Evolutionary conservation across 2,888 invertebrate species (phyloP).

Genomic region (Incurvaria masculella): DNA sequence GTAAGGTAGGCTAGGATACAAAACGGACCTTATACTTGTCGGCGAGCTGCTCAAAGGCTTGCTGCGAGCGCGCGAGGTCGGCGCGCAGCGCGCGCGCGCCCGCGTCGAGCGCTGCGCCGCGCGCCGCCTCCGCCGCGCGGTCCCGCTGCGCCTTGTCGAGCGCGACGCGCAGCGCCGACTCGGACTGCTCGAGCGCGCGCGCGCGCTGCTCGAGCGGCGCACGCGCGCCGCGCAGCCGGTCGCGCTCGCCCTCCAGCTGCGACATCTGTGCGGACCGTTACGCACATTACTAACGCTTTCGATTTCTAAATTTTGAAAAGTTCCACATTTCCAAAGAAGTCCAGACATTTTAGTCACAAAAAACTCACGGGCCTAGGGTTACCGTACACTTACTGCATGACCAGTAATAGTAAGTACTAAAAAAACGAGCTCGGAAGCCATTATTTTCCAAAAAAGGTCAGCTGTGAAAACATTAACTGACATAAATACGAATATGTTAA

Average conservation of each 20-base stretch:
- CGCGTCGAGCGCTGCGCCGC: conserved; percentile 41
- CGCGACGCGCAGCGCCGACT: conserved; percentile 50
- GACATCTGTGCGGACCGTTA: conserved; percentile 25
- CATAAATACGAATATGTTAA: too few relatives aligned
- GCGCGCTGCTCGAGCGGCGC: conserved; percentile 53
- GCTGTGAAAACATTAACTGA: too few relatives aligned
- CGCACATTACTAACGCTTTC: too few relatives aligned
- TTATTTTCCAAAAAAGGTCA: too few relatives aligned
- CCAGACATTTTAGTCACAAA: too few relatives aligned
- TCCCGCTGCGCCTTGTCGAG: conserved; percentile 56
- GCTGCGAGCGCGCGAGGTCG: conserved; percentile 49
- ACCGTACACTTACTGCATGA: too few relatives aligned
- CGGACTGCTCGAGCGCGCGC: conserved; percentile 56
- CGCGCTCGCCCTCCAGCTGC: conserved; percentile 37
- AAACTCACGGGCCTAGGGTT: too few relatives aligned
- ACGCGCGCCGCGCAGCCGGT: conserved; percentile 51
- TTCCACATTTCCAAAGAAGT: too few relatives aligned
- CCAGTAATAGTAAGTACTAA: too few relatives aligned
- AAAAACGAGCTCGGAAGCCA: too few relatives aligned
- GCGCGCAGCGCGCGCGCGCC: conserved; percentile 46
- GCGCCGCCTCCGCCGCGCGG: conserved; percentile 41
- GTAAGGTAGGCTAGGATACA: too few relatives aligned
- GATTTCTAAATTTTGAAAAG: too few relatives aligned
- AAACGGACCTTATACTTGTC: conserved; percentile 37
- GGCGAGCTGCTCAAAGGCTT: conserved; percentile 40